Conservation (phyloP, 2,888 invertebrate genomes). For the Mythimna vitellina region DNA sequence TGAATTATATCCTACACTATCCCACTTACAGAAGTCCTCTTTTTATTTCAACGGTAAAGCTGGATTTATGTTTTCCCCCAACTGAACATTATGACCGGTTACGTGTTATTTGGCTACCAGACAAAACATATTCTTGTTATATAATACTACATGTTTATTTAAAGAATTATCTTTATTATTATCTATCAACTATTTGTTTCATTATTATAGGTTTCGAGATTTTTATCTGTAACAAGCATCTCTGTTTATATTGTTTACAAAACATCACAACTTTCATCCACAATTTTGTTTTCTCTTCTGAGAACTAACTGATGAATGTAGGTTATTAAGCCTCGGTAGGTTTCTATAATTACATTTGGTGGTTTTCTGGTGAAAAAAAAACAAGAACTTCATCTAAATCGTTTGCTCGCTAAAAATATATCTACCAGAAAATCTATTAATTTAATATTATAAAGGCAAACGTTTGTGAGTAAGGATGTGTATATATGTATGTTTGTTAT, state of each 20-base stretch:
- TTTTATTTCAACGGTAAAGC: constrained; percentile 86
- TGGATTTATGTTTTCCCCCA: constrained; percentile 83
- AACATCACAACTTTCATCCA: not conserved
- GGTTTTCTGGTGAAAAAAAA: not conserved
- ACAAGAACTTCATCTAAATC: not conserved
- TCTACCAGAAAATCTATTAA: no score
- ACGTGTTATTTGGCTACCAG: constrained; percentile 71
- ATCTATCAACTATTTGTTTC: constrained; percentile 22
- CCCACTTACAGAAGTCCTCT: constrained; percentile 86
- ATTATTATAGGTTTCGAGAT: constrained; percentile 3
- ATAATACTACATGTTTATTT: constrained; percentile 49
- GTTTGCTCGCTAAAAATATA: not conserved
- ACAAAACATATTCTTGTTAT: constrained; percentile 66
- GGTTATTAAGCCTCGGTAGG: no score
- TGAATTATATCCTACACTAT: constrained; percentile 88
- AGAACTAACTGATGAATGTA: no score
- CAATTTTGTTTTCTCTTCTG: not conserved
- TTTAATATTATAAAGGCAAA: no score
- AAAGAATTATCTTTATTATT: constrained; percentile 25
- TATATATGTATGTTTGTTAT: no score
- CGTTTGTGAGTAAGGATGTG: no score
- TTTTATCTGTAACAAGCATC: constrained; percentile 3
- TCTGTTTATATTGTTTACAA: not conserved
- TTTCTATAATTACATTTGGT: no score
- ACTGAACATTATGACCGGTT: constrained; percentile 79